A percentile compares a stretch with the other conserved stretches of the same genome.
These are phyloP conservation scores for Pycnomerus fuliginosus DNA, from an alignment of 2,888 invertebrate species.

Conservation along the genomic window DNA sequence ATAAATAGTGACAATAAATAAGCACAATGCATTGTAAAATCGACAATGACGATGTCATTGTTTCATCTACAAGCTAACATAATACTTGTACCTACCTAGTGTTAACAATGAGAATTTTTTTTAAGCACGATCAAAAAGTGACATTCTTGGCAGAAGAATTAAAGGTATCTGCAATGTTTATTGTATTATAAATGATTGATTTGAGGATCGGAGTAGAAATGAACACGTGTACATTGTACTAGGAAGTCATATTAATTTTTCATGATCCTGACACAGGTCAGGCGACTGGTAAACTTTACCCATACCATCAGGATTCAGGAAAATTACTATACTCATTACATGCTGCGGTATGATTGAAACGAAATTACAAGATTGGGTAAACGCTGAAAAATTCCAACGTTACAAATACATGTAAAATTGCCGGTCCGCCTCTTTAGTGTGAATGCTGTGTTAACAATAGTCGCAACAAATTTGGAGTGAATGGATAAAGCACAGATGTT, in stretches of 20 bases:
- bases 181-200: slow-evolving; percentile 26
- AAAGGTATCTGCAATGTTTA: slow-evolving; percentile 21
- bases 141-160: too few species aligned
- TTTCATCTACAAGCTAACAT: too few species aligned
- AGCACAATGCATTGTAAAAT: slow-evolving; percentile 28
- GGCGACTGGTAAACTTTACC: slow-evolving; percentile 19
- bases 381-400: slow-evolving; percentile 10
- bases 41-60: slow-evolving; percentile 16
- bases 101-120: too few species aligned
- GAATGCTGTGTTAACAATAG: slow-evolving; percentile 15
- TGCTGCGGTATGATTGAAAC: too few species aligned
- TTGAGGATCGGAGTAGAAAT: slow-evolving; percentile 20
- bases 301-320: slow-evolving; percentile 15
- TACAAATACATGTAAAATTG: slow-evolving; percentile 17
- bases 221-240: slow-evolving; percentile 24
- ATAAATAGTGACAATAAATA: slow-evolving; percentile 28
- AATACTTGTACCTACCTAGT: too few species aligned
- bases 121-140: too few species aligned
- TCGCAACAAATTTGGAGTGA: slow-evolving; percentile 28
- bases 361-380: too few species aligned
- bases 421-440: slow-evolving; percentile 19
- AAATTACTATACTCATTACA: slow-evolving; percentile 16
- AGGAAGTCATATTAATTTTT: slow-evolving; percentile 25
- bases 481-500: slow-evolving; percentile 35
- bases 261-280: slow-evolving; percentile 23